Evolutionary conservation across 2,888 invertebrate species (phyloP), one percentile per base, ranked within the genome.

Genomic region (Tetropium fuscum): DNA sequence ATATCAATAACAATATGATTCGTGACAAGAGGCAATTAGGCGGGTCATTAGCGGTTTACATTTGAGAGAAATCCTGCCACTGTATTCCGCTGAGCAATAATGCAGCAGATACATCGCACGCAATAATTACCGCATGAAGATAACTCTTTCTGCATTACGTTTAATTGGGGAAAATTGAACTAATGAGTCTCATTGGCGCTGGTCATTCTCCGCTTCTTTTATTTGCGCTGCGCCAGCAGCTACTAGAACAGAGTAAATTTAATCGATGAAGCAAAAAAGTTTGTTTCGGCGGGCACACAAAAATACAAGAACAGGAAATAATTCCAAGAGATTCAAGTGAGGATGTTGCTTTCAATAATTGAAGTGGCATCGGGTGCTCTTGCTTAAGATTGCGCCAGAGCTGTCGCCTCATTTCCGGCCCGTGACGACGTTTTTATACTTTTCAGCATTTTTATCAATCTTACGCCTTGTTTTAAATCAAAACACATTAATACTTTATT

Each of bases 11-110:
- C 67, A 64, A 66, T 72, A 68, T 66, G 53, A 65, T 71, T 72
- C 75, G 74, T 76, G 74, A 59, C 69, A 45, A 64, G 13, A 13
- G 48, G 45, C 71, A 66, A 76, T 76, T 76, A 76, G 60, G 53
- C 36, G 58, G 54, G 71, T 71, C 74, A 72, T 73, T 72, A 75
- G 65, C 63, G 53, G 53, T 36, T 60, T 49, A 63, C 34, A 66
- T 69, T 70, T 65, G 64, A 63, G 69, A 70, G 69, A 68, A 69
- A 66, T 71, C 64, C 65, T 54, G 62, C 27, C 44, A 44, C 44
- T 44, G 25, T 34, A 53, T 34, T 53, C 43, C 36, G 27, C 44
- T 62, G 67, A 71, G 70, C 71, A 71, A 71, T 69, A 57, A 48
- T 58, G 27, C 40, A 40, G 20, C 44, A 66, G 58, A 66, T 69